These are phyloP conservation scores for Canis aureus DNA, from an alignment of 2,113 vertebrate genomes.

Conservation along the genomic window DNA sequence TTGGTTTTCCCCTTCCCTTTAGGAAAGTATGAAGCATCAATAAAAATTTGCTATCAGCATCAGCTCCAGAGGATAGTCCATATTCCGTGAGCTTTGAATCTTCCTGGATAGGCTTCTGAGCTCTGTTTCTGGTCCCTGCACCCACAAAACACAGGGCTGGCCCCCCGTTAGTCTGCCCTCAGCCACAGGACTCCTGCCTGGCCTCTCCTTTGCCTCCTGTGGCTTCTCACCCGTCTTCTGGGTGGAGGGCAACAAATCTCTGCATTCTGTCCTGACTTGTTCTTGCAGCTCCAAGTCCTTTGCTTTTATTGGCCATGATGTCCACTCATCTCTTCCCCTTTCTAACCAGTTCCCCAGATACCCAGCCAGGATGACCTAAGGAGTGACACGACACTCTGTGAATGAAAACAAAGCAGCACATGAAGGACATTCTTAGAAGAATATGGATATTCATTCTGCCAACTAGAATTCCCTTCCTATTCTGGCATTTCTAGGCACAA, in stretches of 20 bases:
- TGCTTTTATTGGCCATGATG: not conserved
- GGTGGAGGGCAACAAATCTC: not conserved
- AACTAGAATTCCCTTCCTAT: not conserved
- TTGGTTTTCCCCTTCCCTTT: not conserved
- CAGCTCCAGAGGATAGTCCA: not conserved
- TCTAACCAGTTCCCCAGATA: not conserved
- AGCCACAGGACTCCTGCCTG: not conserved
- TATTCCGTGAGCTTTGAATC: not conserved
- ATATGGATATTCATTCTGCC: not conserved
- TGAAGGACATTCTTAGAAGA: not conserved
- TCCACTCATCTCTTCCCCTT: not conserved
- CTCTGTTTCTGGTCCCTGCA: not conserved
- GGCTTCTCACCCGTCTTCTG: not conserved
- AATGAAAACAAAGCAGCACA: not conserved
- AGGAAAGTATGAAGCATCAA: not conserved
- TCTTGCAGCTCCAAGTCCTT: not conserved
- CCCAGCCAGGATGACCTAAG: not conserved
- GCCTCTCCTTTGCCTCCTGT: accelerated
- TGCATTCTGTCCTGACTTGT: not conserved
- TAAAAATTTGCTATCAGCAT: not conserved
- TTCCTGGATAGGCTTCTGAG: not conserved
- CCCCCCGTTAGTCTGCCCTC: not conserved
- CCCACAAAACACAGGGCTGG: not conserved
- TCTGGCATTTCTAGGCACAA: not conserved
- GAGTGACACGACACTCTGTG: not conserved